Evolutionary conservation across 1,140 invertebrate genomes (phyloP), one percentile per base, ranked within the genome.

Genomic region (Drosophila bifasciata): DNA sequence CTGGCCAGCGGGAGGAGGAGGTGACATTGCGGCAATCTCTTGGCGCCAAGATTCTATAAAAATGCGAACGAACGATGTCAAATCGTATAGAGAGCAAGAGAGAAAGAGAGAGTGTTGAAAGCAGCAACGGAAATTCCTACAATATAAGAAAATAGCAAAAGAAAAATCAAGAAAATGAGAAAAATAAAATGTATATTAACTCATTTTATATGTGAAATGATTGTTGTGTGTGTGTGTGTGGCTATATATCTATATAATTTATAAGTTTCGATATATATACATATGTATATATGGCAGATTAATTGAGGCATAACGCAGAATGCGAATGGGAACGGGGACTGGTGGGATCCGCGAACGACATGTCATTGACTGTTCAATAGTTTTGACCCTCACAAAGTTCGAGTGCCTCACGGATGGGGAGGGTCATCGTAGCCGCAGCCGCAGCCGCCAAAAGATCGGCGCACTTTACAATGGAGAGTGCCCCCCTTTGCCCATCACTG

Each of bases 371-470:
- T 88, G 81, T 43, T 75, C 74, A 78, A 86, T 86, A 88, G 81
- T 86, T 86, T 70, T 86, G 81, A 86, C 81, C 81, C 81, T 86
- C 81, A 69, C 73, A 81, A 88, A 86, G 81, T 86, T 86, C 81
- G 81, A 81, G 59, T 81, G 64, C 64, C 64, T 41, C 61, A 13
- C 32, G 32, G 23, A 25, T 0, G 32, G 4, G n/a, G n/a, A n/a
- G n/a, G n/a, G n/a, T n/a, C n/a, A n/a, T 11, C 11, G 11, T 0
- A 36, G 73, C 17, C 46, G 25, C 57, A 63, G 60, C 58, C 25
- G n/a, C n/a, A n/a, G n/a, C n/a, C n/a, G n/a, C n/a, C n/a, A n/a
- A 85, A 86, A 85, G 81, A 86, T 86, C 81, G 74, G 48, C 80
- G 80, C 73, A 86, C 81, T 85, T 86, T 85, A 85, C 77, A 80